phyloP scores from a whole-genome alignment of 2,888 invertebrate genomes.

The Sisyra nigra region DNA sequence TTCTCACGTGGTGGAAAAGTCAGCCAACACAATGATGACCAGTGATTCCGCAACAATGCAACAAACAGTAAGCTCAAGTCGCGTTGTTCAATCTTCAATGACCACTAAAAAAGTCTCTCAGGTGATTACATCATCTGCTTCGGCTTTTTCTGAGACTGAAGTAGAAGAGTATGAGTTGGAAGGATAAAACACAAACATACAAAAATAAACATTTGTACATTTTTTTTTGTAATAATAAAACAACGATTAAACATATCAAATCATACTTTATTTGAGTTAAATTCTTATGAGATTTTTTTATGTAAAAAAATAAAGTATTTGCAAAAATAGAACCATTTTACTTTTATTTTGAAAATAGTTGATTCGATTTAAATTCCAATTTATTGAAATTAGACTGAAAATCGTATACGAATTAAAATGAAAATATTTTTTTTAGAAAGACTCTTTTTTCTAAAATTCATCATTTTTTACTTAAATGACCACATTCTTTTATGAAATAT shows the following conservation, averaged over 20 bases:
- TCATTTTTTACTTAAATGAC: too few relatives aligned
- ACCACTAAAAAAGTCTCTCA: slow-evolving; percentile 23
- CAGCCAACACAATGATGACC: slow-evolving; percentile 18
- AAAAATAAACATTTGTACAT: background rate
- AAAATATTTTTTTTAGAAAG: too few relatives aligned
- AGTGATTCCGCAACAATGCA: slow-evolving; percentile 14
- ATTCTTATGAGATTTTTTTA: background rate
- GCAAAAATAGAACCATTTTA: background rate
- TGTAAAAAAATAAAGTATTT: background rate
- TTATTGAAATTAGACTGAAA: too few relatives aligned
- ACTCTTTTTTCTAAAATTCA: too few relatives aligned
- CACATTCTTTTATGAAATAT: too few relatives aligned
- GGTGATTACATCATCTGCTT: slow-evolving; percentile 23
- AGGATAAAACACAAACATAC: background rate
- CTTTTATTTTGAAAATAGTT: background rate
- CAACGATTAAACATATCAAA: background rate
- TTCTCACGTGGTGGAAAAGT: slow-evolving; percentile 23
- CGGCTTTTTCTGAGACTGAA: slow-evolving; percentile 24
- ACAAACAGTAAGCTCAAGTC: slow-evolving; percentile 12
- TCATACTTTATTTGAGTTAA: background rate
- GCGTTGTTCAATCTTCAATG: slow-evolving; percentile 20
- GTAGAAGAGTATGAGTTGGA: slow-evolving; percentile 23
- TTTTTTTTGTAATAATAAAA: background rate
- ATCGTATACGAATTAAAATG: too few relatives aligned
- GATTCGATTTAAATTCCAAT: background rate